Percentiles rank a stretch among this genome's conserved stretches.
These are phyloP conservation scores for Haliaeetus leucogaster DNA, from an alignment of 2,113 vertebrate species.

Conservation along the genomic window DNA sequence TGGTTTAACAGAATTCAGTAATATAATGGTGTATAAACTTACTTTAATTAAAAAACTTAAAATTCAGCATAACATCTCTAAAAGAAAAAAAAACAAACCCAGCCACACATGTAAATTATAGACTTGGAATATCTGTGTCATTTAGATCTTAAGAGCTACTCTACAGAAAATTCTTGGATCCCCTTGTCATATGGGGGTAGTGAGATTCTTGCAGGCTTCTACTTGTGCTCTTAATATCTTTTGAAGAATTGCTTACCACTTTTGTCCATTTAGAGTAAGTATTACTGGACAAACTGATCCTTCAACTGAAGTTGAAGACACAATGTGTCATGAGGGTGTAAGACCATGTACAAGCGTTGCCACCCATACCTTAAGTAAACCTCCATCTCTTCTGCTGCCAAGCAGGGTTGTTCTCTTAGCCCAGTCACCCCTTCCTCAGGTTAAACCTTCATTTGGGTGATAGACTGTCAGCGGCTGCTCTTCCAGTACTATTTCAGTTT, in stretches of 20 bases:
- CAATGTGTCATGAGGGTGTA: neutral
- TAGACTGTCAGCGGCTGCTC: neutral
- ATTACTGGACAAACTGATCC: neutral
- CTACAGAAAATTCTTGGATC: neutral
- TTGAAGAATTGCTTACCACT: neutral
- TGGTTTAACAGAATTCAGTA: neutral
- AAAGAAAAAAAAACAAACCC: neutral
- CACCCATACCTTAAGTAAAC: constrained; percentile 59
- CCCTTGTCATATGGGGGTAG: neutral
- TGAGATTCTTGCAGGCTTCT: neutral
- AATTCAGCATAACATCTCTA: neutral
- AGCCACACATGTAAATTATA: neutral
- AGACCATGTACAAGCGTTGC: neutral
- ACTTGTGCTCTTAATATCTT: neutral
- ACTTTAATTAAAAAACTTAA: neutral
- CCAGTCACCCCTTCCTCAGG: neutral
- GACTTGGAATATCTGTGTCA: neutral
- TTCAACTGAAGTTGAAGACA: neutral
- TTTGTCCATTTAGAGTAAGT: neutral
- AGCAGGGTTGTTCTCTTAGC: neutral
- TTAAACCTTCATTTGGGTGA: constrained; percentile 33
- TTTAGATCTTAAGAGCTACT: neutral
- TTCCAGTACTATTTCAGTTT: constrained; percentile 20
- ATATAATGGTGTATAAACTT: neutral
- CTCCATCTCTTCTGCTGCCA: constrained; percentile 69